Percentiles rank a stretch among this genome's conserved stretches.
Conservation (phyloP, 2,113 vertebrate genomes). For the Rostratula benghalensis region DNA sequence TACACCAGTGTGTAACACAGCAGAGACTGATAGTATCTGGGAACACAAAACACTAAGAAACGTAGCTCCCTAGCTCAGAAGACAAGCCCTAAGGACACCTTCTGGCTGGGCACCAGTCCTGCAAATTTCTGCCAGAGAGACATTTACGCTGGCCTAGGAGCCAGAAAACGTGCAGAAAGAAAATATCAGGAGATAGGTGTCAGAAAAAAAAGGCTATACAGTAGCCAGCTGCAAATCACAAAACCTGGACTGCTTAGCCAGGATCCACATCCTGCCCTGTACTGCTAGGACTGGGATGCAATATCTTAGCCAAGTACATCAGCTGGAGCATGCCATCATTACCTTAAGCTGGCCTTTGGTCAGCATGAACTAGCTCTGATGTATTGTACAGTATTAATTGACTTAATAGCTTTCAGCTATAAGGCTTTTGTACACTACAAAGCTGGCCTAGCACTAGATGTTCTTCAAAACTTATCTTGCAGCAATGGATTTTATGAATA, state of each 20-base stretch:
- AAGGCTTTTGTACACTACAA: not conserved
- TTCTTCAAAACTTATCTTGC: constrained; percentile 41
- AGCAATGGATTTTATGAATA: constrained; percentile 33
- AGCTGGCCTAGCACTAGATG: not conserved
- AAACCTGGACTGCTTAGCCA: not conserved
- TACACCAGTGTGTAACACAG: not conserved
- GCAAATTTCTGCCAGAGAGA: not conserved
- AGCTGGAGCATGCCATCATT: not conserved
- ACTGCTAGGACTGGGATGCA: not conserved
- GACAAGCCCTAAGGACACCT: not conserved
- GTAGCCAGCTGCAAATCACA: not conserved
- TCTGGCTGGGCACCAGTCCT: accelerated
- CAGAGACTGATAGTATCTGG: not conserved
- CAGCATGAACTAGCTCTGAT: not conserved
- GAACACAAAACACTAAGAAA: not conserved
- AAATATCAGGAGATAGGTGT: not conserved
- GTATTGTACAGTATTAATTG: not conserved
- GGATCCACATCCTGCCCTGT: not conserved
- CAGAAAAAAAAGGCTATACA: not conserved
- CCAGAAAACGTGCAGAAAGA: not conserved
- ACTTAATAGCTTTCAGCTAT: constrained; percentile 46
- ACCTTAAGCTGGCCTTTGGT: not conserved
- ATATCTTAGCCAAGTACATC: not conserved
- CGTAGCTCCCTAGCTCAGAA: not conserved
- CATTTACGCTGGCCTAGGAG: not conserved